Evolutionary conservation across 2,113 vertebrate genomes (phyloP).

Genomic region (Formicarius rufipectus): DNA sequence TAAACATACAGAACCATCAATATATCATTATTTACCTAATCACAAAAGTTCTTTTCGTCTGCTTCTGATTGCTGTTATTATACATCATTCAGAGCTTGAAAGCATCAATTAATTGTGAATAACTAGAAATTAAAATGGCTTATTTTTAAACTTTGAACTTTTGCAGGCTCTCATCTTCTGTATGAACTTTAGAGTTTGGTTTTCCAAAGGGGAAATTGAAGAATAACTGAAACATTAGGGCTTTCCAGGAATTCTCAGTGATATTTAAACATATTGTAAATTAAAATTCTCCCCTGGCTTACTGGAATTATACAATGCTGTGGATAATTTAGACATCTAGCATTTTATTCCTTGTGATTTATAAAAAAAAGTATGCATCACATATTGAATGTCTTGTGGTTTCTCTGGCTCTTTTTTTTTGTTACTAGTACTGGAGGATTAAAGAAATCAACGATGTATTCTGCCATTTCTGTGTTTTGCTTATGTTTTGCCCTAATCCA

Average conservation of each 20-base stretch:
- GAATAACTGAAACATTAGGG: neutral
- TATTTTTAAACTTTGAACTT: neutral
- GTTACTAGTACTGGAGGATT: neutral
- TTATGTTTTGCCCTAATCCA: neutral
- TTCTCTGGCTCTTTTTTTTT: neutral
- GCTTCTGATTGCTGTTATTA: neutral
- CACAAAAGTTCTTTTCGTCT: neutral
- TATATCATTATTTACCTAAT: neutral
- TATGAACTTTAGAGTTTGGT: neutral
- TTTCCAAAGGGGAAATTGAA: neutral
- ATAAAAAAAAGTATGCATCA: neutral
- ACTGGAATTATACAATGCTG: neutral
- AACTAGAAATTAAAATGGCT: neutral
- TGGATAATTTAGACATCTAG: neutral
- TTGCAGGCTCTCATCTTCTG: neutral
- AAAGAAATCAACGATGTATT: neutral
- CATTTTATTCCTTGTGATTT: neutral
- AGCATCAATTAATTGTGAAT: neutral
- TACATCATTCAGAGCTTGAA: neutral
- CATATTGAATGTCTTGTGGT: neutral
- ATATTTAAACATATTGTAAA: neutral
- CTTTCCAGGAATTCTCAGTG: neutral
- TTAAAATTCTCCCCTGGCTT: neutral
- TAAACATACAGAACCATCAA: neutral
- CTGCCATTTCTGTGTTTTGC: neutral